phyloP scores from a whole-genome alignment of 2,888 invertebrate species.

The Eueremaeus valkanovi region DNA sequence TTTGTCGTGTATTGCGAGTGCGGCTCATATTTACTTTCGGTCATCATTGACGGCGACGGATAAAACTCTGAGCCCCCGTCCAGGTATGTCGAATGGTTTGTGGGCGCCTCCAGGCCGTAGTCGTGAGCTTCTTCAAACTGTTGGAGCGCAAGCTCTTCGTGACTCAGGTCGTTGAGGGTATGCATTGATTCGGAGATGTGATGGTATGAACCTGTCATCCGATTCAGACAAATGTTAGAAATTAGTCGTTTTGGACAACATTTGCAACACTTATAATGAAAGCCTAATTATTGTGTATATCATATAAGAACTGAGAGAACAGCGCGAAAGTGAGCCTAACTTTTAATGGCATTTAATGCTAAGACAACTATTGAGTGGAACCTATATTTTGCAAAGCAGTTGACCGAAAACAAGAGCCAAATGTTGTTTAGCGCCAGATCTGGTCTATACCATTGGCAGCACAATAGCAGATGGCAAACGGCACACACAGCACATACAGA shows the following conservation, averaged over 20 bases:
- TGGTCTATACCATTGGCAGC: not conserved
- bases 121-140: constrained; percentile 46
- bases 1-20: constrained; percentile 44
- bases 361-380: constrained; percentile 16
- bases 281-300: too few relatives aligned
- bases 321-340: too few relatives aligned
- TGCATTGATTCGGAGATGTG: constrained; percentile 48
- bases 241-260: not conserved
- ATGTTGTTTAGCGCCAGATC: constrained; percentile 24
- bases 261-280: too few relatives aligned
- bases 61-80: constrained; percentile 47
- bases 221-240: not conserved
- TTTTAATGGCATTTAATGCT: not conserved
- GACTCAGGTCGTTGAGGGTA: constrained; percentile 46
- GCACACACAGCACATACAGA: not conserved
- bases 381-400: constrained; percentile 25
- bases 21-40: constrained; percentile 46
- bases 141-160: constrained; percentile 46
- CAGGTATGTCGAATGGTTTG: constrained; percentile 44
- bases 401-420: constrained; percentile 32
- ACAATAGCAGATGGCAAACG: constrained; percentile 27
- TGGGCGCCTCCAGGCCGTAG: constrained; percentile 46
- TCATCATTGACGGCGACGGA: constrained; percentile 42
- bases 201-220: constrained; percentile 44
- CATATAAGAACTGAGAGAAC: too few relatives aligned